phyloP scores from a whole-genome alignment of 2,113 vertebrate species.

The Larimichthys polyactis region DNA sequence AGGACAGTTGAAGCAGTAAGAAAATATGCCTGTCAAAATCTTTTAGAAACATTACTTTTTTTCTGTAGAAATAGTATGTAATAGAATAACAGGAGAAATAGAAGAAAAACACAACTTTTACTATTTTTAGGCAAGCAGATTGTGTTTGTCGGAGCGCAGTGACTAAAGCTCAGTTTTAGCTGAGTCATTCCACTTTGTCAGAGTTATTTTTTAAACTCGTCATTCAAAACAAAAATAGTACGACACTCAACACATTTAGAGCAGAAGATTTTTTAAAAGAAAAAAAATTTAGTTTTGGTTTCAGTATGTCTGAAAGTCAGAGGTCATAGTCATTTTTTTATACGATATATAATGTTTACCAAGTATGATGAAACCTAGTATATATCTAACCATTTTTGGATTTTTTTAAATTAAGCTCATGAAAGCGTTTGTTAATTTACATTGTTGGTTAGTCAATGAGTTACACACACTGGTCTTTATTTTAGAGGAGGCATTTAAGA shows the following conservation, averaged over 20 bases:
- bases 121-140: not conserved
- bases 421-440: not conserved
- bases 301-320: not conserved
- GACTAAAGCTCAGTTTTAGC: constrained; percentile 38
- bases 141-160: not conserved
- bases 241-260: not conserved
- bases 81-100: not conserved
- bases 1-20: not conserved
- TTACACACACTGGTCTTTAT: not conserved
- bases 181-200: constrained; percentile 47
- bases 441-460: not conserved
- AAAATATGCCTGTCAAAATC: not conserved
- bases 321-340: not conserved
- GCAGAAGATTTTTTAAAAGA: not conserved
- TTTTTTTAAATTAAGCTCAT: not conserved
- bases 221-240: not conserved
- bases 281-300: not conserved
- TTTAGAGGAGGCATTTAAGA: not conserved
- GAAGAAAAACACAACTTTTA: not conserved
- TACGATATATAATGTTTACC: not conserved
- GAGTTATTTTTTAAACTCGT: constrained; percentile 4
- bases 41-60: not conserved
- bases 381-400: not conserved
- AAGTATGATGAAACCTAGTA: not conserved
- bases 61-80: fast-evolving